Percentiles rank a stretch among this genome's conserved stretches.
Conservation (phyloP, 1,140 invertebrate genomes). For the Dreissena rostriformis region DNA sequence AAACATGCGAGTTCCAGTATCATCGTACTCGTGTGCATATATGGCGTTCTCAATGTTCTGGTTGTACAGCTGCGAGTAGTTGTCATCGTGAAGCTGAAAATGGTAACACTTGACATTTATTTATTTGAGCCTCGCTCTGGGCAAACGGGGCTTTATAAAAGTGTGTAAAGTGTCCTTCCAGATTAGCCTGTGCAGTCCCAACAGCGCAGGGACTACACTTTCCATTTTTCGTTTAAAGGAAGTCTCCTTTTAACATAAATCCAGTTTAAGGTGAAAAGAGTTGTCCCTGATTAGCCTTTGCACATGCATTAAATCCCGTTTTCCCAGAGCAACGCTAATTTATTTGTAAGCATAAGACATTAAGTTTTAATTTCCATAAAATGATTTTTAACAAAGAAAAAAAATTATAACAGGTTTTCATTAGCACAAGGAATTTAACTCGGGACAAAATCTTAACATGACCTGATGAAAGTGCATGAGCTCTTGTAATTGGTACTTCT, state of each 20-base stretch:
- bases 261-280: conserved; percentile 14
- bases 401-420: too few species aligned
- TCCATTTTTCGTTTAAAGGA: neutral
- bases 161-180: neutral
- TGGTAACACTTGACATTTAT: conserved; percentile 11
- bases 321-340: too few species aligned
- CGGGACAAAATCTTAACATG: too few species aligned
- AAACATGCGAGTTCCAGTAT: conserved; percentile 94
- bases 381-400: too few species aligned
- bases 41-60: conserved; percentile 87
- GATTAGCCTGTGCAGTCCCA: neutral
- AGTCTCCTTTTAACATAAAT: too few species aligned
- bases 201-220: neutral
- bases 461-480: too few species aligned
- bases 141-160: neutral
- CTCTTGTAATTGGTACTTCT: too few species aligned
- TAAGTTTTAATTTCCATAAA: too few species aligned
- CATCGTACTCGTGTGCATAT: conserved; percentile 98
- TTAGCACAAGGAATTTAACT: too few species aligned
- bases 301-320: too few species aligned
- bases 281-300: neutral
- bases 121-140: too few species aligned
- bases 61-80: conserved; percentile 73
- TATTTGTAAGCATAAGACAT: too few species aligned
- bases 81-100: conserved; percentile 77